Conservation (phyloP, 1,140 invertebrate genomes). For the Cylas formicarius region DNA sequence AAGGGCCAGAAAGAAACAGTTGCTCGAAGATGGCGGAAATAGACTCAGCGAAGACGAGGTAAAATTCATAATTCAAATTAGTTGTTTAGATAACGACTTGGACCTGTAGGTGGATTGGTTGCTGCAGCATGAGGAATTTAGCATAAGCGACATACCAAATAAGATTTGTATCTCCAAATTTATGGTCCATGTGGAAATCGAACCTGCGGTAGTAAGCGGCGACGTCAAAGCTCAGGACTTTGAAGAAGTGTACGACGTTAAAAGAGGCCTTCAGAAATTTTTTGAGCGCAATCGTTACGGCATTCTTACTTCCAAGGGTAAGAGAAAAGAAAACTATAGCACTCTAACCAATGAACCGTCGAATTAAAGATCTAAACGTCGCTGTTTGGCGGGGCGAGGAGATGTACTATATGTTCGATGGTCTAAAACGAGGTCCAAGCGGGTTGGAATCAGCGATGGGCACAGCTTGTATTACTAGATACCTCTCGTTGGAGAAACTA, state of each 20-base stretch:
- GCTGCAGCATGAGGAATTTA: conserved; percentile 34
- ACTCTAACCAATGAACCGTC: neutral
- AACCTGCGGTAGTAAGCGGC: conserved; percentile 36
- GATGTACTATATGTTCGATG: conserved; percentile 46
- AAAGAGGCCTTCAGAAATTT: conserved; percentile 26
- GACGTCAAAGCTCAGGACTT: conserved; percentile 42
- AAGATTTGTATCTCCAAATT: conserved; percentile 33
- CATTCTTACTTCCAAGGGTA: conserved; percentile 39
- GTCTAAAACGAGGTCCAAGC: conserved; percentile 43
- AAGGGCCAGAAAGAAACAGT: conserved; percentile 31
- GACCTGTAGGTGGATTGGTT: conserved; percentile 15
- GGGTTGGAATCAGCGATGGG: conserved; percentile 41
- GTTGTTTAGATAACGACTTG: neutral
- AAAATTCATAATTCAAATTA: conserved; percentile 25
- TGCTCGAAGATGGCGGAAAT: conserved; percentile 33
- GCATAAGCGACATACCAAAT: conserved; percentile 41
- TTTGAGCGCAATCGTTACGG: conserved; percentile 30
- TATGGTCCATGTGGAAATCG: conserved; percentile 34
- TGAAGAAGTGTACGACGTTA: conserved; percentile 29
- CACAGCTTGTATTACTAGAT: conserved; percentile 39
- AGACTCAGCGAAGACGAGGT: conserved; percentile 30
- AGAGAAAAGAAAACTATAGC: neutral
- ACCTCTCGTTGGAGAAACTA: conserved; percentile 38
- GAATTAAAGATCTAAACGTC: conserved; percentile 31
- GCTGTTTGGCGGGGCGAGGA: conserved; percentile 42